phyloP scores from a whole-genome alignment of 2,888 invertebrate genomes.

The Dicyrtoma fusca region DNA sequence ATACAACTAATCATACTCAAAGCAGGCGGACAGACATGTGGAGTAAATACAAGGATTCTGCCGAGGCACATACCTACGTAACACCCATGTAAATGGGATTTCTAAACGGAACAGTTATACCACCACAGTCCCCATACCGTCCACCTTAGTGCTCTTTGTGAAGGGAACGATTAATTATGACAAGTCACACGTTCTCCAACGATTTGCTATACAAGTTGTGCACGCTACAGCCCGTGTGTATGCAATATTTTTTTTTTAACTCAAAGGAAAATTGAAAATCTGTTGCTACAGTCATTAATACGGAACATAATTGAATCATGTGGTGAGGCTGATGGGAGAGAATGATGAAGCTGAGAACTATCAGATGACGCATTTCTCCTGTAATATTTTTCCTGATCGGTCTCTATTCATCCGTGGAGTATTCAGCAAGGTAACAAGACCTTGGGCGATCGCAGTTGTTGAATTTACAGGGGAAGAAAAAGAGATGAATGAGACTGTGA shows the following conservation, averaged over 20 bases:
- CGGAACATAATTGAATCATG: constrained; percentile 1
- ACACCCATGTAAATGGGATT: too few species aligned
- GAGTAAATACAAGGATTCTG: neutral
- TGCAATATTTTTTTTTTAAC: too few species aligned
- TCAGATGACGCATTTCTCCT: constrained; percentile 11
- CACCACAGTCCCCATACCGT: too few species aligned
- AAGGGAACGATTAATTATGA: too few species aligned
- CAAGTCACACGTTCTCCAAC: neutral
- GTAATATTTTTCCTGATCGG: neutral
- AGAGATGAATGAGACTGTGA: constrained; percentile 41
- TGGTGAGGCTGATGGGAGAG: constrained; percentile 10
- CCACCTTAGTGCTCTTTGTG: too few species aligned
- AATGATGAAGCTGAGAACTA: constrained; percentile 16
- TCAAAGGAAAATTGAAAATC: too few species aligned
- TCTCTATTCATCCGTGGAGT: neutral
- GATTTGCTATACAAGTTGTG: neutral
- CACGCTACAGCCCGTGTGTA: neutral
- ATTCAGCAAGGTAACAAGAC: constrained; percentile 16
- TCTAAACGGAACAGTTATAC: too few species aligned
- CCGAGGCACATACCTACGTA: too few species aligned
- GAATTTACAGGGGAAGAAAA: constrained; percentile 35
- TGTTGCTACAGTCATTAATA: too few species aligned
- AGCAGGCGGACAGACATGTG: neutral
- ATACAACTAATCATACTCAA: neutral
- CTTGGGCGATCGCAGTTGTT: constrained; percentile 9